Evolutionary conservation across 2,113 vertebrate species (phyloP), one percentile per base, ranked within the genome.

Genomic region (Alaudala cheleensis): DNA sequence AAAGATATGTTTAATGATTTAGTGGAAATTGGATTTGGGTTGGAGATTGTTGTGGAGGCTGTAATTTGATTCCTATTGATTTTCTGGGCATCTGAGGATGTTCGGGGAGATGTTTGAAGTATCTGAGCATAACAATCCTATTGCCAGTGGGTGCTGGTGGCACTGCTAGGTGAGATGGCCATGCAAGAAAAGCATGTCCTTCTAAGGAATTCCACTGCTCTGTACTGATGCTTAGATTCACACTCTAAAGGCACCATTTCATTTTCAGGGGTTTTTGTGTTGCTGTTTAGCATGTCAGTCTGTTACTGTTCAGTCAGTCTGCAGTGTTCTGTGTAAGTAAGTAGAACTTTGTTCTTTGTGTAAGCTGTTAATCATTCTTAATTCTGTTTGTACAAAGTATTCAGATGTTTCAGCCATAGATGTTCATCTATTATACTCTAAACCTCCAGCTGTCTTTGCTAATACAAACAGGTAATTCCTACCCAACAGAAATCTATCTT

Each of bases 111-210:
- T 47, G 19, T 44, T 70, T 4, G 37, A 58, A 28, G 19, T 53
- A 11, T 34, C 28, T 53, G 21, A 60, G 16, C 16, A 5, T 44
- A 39, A 39, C 19, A 56, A 39, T 7, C 40, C 26, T 60, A 1
- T 49, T 79, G 51, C 14, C 51, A 70, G 24, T 29, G 45, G 24
- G 23, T 9, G 11, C 34, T 85, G 54, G 29, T 50, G 45, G 10
- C 11, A 5, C n/a, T 81, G 37, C 10, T 73, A 50, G 25, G 15
- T 47, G 19, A 44, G 6, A 6, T 67, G 56, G 19, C 57, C 10
- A 4, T 4, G 6, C 16, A 62, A 33, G 18, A 26, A 57, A 58
- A 53, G 23, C 4, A 5, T 3, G 0, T 62, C 9, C 12, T 62
- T 49, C 34, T 1, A 1, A 71, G 33, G 39, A 60, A 45, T 60